phyloP scores from a whole-genome alignment of 2,888 invertebrate genomes.

The Subacronicta megacephala region DNA sequence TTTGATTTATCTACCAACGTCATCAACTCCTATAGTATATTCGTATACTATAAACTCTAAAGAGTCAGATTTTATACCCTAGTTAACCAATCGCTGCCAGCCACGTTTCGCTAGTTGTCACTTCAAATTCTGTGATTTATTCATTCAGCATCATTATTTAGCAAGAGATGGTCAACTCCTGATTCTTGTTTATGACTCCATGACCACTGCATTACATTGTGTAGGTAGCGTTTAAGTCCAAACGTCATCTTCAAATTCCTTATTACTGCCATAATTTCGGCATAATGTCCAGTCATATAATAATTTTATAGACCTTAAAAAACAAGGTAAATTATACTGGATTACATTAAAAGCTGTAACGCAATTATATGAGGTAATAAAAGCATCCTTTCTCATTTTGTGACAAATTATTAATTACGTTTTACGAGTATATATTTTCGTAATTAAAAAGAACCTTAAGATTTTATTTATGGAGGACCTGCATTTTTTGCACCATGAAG shows the following conservation, averaged over 20 bases:
- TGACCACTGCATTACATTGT: slow-evolving; percentile 6
- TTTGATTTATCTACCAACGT: too few relatives aligned
- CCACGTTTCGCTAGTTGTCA: too few relatives aligned
- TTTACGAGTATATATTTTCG: not conserved
- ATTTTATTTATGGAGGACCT: slow-evolving; percentile 16
- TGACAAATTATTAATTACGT: slow-evolving; percentile 34
- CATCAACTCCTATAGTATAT: too few relatives aligned
- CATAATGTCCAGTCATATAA: slow-evolving; percentile 16
- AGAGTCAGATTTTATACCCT: too few relatives aligned
- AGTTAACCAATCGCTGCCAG: too few relatives aligned
- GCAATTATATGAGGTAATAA: slow-evolving; percentile 21
- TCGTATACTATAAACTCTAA: too few relatives aligned
- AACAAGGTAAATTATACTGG: slow-evolving; percentile 13
- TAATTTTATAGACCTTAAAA: slow-evolving; percentile 39
- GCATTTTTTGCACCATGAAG: too few relatives aligned
- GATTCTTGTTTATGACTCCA: slow-evolving; percentile 2
- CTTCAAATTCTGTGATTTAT: too few relatives aligned
- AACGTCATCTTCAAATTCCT: not conserved
- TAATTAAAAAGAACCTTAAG: slow-evolving; percentile 16
- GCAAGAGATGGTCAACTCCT: not conserved
- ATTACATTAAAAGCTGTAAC: slow-evolving; percentile 20
- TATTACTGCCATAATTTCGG: slow-evolving; percentile 17
- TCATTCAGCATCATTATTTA: not conserved
- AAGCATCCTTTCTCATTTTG: slow-evolving; percentile 18
- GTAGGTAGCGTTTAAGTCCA: slow-evolving; percentile 22